Conservation (phyloP, 2,888 invertebrate genomes). For the Colletes collaris region DNA sequence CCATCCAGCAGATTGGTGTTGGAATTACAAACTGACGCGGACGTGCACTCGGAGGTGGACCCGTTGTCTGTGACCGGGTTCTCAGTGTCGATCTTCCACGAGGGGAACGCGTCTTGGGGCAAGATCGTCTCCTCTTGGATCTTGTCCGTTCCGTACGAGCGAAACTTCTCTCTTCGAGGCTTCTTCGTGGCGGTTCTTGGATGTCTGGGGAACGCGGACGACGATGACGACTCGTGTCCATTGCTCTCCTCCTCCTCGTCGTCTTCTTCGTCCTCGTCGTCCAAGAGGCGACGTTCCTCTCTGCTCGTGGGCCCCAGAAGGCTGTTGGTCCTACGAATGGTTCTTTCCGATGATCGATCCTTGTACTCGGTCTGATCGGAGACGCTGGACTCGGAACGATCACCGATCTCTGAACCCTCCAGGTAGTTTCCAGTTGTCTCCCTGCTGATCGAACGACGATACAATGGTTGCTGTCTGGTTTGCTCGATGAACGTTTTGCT, state of each 20-base stretch:
- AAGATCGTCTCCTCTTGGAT: slow-evolving; percentile 76
- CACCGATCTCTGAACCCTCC: slow-evolving; percentile 31
- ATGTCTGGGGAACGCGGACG: slow-evolving; percentile 7
- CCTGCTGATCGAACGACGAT: slow-evolving; percentile 62
- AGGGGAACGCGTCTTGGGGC: slow-evolving; percentile 65
- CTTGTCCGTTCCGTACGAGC: slow-evolving; percentile 74
- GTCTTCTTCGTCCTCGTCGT: slow-evolving; percentile 2
- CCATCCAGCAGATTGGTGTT: slow-evolving; percentile 65
- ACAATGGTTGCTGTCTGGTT: slow-evolving; percentile 76
- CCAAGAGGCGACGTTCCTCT: slow-evolving; percentile 21
- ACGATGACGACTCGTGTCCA: slow-evolving; percentile 6
- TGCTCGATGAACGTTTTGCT: slow-evolving; percentile 80
- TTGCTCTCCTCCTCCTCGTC: slow-evolving; percentile 43
- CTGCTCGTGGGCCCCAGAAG: slow-evolving; percentile 69
- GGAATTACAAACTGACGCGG: slow-evolving; percentile 63
- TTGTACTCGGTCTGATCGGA: slow-evolving; percentile 71
- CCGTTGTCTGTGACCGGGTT: slow-evolving; percentile 39
- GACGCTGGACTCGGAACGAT: slow-evolving; percentile 28
- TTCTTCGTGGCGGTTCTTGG: slow-evolving; percentile 70
- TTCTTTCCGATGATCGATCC: slow-evolving; percentile 71
- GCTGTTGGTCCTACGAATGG: slow-evolving; percentile 78
- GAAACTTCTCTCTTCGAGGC: slow-evolving; percentile 68
- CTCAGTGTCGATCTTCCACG: slow-evolving; percentile 11
- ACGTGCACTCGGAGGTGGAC: slow-evolving; percentile 65
- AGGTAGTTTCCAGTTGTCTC: slow-evolving; percentile 41